Evolutionary conservation across 2,888 invertebrate genomes (phyloP).

Genomic region (Lutraria lutraria): DNA sequence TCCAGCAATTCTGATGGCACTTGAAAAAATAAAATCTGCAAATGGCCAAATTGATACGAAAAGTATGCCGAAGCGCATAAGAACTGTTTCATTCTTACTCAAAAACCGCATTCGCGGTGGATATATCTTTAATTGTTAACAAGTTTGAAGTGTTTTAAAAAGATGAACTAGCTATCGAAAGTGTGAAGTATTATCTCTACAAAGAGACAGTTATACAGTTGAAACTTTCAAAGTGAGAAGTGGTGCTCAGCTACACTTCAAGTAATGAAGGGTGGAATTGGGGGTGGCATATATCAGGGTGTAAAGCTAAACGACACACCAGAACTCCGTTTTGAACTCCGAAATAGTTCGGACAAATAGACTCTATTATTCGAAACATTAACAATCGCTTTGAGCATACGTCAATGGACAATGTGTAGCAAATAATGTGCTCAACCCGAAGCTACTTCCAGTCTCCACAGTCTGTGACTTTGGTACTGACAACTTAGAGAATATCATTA

Average conservation of each 20-base stretch:
- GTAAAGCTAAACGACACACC: conserved; percentile 47
- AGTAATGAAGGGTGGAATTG: background rate
- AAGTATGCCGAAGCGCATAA: conserved; percentile 39
- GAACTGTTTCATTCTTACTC: conserved; percentile 40
- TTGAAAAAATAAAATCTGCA: conserved; percentile 21
- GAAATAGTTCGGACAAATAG: conserved; percentile 30
- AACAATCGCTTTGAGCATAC: conserved; percentile 50
- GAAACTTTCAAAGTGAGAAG: conserved; percentile 31
- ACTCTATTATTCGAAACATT: conserved; percentile 35
- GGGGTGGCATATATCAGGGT: conserved; percentile 36
- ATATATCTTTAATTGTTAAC: conserved; percentile 29
- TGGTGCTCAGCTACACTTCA: conserved; percentile 33
- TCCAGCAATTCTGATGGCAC: conserved; percentile 44
- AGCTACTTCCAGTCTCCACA: conserved; percentile 35
- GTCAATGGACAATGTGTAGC: conserved; percentile 39
- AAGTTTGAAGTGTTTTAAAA: conserved; percentile 40
- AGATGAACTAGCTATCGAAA: conserved; percentile 43
- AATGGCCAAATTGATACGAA: conserved; percentile 44
- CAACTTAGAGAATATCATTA: background rate
- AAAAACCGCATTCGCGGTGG: conserved; percentile 43
- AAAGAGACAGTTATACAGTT: conserved; percentile 9
- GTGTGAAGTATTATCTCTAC: conserved; percentile 32
- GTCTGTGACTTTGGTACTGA: conserved; percentile 13
- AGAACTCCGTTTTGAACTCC: conserved; percentile 41
- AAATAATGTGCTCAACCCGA: conserved; percentile 47